Conservation (phyloP, 2,113 vertebrate species). For the Ptilorrhoa leucosticta region DNA sequence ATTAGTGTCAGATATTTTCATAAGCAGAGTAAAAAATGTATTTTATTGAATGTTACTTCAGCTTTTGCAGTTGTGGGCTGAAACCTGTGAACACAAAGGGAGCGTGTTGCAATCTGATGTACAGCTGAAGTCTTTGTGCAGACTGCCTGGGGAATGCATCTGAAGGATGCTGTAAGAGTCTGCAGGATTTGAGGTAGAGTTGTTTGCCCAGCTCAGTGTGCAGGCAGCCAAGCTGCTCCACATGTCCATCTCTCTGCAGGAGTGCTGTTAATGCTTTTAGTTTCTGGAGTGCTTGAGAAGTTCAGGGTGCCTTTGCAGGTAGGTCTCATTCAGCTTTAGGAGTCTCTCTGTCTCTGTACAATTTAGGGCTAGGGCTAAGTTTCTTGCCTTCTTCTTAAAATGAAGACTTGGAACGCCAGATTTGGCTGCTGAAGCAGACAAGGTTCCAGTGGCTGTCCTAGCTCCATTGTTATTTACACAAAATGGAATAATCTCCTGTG, state of each 20-base stretch:
- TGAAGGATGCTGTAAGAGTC: not conserved
- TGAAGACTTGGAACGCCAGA: not conserved
- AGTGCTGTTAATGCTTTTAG: not conserved
- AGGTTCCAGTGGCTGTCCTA: not conserved
- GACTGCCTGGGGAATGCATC: fast-evolving
- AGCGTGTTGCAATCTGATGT: not conserved
- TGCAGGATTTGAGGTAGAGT: not conserved
- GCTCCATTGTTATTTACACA: not conserved
- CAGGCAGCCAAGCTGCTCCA: not conserved
- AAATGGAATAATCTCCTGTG: not conserved
- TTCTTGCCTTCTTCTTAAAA: not conserved
- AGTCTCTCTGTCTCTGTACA: not conserved
- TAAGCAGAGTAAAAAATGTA: not conserved
- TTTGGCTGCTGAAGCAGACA: not conserved
- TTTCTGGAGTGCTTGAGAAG: not conserved
- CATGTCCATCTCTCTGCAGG: not conserved
- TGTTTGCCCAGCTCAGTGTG: not conserved
- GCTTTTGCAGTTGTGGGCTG: not conserved
- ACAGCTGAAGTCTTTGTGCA: not conserved
- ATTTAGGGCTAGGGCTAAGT: not conserved
- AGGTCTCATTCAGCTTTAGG: not conserved
- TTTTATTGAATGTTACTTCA: not conserved
- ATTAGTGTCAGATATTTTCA: not conserved
- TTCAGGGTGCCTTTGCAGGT: not conserved
- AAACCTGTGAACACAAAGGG: not conserved